phyloP scores from a whole-genome alignment of 2,113 vertebrate species.

The Chrysemys picta region DNA sequence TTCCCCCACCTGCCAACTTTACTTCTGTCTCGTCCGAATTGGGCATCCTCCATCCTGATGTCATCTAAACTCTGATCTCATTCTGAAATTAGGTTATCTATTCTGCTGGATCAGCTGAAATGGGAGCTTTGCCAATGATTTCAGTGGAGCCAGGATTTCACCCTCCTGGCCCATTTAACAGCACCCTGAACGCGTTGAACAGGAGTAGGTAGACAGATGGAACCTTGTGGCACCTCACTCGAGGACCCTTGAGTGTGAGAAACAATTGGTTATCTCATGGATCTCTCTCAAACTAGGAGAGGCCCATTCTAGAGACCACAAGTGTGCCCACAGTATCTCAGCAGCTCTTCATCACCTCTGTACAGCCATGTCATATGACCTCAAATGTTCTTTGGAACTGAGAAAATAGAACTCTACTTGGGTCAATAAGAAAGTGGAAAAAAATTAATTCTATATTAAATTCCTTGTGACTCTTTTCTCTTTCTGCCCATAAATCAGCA shows the following conservation, averaged over 20 bases:
- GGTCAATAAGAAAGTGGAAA: neutral
- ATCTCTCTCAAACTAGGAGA: neutral
- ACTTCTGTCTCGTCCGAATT: neutral
- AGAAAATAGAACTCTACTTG: neutral
- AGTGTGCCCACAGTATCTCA: neutral
- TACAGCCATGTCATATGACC: neutral
- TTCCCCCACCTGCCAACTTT: neutral
- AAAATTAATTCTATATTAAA: neutral
- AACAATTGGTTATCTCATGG: neutral
- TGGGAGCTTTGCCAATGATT: neutral
- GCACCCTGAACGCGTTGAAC: neutral
- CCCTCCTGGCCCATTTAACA: neutral
- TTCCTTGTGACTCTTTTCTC: neutral
- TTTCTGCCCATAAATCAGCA: neutral
- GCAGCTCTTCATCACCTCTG: neutral
- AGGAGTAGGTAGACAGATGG: neutral
- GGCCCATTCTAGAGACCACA: neutral
- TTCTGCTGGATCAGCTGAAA: neutral
- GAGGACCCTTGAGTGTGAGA: neutral
- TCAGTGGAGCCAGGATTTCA: constrained; percentile 1
- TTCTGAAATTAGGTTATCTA: neutral
- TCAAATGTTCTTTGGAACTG: neutral
- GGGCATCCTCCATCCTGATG: neutral
- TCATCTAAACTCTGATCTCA: neutral
- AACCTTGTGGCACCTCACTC: neutral